Conservation (phyloP, 2,797 vertebrate genomes). For the Oceanodroma leucorhoa region DNA sequence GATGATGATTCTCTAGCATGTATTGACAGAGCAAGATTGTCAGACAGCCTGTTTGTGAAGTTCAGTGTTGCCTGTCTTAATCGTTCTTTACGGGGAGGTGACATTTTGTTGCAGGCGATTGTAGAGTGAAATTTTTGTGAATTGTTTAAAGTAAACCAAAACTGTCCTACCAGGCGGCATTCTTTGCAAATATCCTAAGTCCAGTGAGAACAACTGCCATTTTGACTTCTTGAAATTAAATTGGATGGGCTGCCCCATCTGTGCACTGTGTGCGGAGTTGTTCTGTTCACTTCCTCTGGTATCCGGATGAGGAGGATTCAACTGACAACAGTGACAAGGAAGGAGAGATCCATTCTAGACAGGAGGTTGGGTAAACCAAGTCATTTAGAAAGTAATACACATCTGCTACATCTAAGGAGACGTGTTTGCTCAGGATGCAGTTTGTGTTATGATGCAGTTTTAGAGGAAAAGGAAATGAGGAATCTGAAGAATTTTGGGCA, state of each 20-base stretch:
- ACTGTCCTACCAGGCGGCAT: neutral
- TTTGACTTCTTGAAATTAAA: neutral
- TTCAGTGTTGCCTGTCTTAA: constrained; percentile 62
- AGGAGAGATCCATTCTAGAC: neutral
- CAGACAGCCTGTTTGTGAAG: constrained; percentile 67
- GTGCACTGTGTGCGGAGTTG: neutral
- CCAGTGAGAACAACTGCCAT: neutral
- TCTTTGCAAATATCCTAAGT: neutral
- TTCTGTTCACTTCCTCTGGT: neutral
- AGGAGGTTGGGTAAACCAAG: neutral
- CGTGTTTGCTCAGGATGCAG: neutral
- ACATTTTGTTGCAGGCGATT: constrained; percentile 50
- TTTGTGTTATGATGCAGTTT: neutral
- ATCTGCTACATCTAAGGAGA: neutral
- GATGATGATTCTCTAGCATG: constrained; percentile 61
- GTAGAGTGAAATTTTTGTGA: neutral
- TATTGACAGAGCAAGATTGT: constrained; percentile 67
- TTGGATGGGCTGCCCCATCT: neutral
- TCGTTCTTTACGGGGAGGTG: constrained; percentile 30
- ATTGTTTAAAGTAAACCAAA: constrained; percentile 10
- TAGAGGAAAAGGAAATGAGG: neutral
- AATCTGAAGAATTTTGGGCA: neutral
- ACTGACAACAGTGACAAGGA: neutral
- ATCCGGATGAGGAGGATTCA: neutral
- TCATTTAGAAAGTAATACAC: neutral